phyloP scores from a whole-genome alignment of 2,888 invertebrate species.

The Pardosa pseudoannulata region DNA sequence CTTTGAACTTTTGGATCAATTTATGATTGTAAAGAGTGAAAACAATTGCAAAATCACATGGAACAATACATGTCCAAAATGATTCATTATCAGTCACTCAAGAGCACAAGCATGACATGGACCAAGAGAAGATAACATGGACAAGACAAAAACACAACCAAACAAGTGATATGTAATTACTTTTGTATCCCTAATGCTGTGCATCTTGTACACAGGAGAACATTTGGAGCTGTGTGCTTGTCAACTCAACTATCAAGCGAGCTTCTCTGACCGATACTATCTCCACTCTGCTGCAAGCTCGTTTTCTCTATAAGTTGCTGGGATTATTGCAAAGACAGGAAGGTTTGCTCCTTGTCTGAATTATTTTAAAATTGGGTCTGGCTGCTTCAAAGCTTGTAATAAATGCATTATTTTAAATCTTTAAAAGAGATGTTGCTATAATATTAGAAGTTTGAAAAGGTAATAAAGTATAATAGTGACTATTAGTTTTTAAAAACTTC shows the following conservation, averaged over 20 bases:
- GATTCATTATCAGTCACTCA: constrained; percentile 24
- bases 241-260: constrained; percentile 35
- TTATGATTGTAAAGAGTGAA: not conserved
- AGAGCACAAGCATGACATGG: constrained; percentile 47
- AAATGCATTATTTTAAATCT: no score
- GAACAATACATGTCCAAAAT: not conserved
- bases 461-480: no score
- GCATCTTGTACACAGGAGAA: constrained; percentile 66
- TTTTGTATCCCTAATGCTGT: constrained; percentile 44
- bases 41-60: constrained; percentile 7
- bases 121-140: constrained; percentile 44
- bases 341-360: constrained; percentile 71
- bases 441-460: no score
- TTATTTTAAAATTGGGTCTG: constrained; percentile 54
- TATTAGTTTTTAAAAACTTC: no score
- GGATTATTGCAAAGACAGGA: constrained; percentile 61
- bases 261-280: constrained; percentile 39
- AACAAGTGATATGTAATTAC: constrained; percentile 10
- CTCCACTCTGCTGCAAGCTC: constrained; percentile 40
- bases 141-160: constrained; percentile 16
- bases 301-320: constrained; percentile 56
- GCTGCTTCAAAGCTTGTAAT: constrained; percentile 21
- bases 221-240: constrained; percentile 28
- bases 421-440: no score
- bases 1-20: not conserved